Evolutionary conservation across 1,140 invertebrate genomes (phyloP).

Genomic region (Drosophila azteca): DNA sequence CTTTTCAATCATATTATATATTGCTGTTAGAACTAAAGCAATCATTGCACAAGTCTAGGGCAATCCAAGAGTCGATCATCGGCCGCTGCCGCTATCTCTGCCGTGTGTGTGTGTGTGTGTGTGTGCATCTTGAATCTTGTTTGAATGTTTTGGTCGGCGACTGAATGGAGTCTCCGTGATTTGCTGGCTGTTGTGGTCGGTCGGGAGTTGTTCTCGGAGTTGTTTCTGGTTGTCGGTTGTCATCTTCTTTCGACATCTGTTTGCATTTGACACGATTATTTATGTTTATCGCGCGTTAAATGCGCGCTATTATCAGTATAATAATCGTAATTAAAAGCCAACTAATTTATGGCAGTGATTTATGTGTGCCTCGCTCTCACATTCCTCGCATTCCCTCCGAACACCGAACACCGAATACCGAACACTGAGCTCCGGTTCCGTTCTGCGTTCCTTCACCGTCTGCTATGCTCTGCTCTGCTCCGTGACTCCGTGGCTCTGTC

Average conservation of each 20-base stretch:
- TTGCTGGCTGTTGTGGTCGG: constrained; percentile 25
- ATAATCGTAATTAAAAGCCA: constrained; percentile 84
- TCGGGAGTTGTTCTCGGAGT: constrained; percentile 26
- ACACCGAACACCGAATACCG: background rate
- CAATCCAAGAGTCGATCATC: background rate
- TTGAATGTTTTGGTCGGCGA: constrained; percentile 18
- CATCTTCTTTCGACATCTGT: constrained; percentile 65
- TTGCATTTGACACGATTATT: constrained; percentile 83
- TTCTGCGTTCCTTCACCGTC: background rate
- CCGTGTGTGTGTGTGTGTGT: too few species aligned
- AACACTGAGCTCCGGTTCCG: background rate
- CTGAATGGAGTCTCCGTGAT: constrained; percentile 64
- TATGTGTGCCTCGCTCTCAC: constrained; percentile 42
- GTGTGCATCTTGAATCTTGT: background rate
- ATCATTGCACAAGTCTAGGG: background rate
- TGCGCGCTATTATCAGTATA: constrained; percentile 82
- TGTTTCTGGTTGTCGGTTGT: constrained; percentile 35
- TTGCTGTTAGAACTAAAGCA: too few species aligned
- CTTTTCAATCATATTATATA: too few species aligned
- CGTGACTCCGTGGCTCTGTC: constrained; percentile 11
- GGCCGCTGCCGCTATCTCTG: too few species aligned
- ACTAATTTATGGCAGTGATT: constrained; percentile 83
- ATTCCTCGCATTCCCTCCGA: constrained; percentile 35
- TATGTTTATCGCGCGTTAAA: constrained; percentile 83
- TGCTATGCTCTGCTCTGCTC: background rate